A percentile compares a stretch with the other conserved stretches of the same genome.
phyloP scores from a whole-genome alignment of 2,797 vertebrate genomes.

The Falco peregrinus region DNA sequence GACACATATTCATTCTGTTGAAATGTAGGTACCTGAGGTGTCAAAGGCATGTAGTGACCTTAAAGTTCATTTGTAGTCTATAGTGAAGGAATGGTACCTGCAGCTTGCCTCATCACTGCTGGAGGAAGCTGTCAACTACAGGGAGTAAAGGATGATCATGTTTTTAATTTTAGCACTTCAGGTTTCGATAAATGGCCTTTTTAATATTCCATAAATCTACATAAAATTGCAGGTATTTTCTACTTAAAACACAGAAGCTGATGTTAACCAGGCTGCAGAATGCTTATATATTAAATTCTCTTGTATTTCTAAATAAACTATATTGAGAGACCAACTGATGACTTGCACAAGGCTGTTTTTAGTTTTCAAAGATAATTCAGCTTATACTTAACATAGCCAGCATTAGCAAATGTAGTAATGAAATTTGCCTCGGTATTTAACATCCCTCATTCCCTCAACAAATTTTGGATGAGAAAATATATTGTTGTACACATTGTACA shows the following conservation, averaged over 20 bases:
- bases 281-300: neutral
- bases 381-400: neutral
- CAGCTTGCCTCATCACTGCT: neutral
- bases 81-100: neutral
- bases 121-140: neutral
- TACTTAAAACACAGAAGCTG: neutral
- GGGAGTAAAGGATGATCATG: neutral
- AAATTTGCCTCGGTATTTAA: neutral
- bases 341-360: neutral
- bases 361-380: neutral
- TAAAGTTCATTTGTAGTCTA: neutral
- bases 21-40: neutral
- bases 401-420: neutral
- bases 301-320: neutral
- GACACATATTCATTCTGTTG: neutral
- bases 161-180: neutral
- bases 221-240: neutral
- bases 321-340: neutral
- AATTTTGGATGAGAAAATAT: neutral
- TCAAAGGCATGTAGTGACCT: neutral
- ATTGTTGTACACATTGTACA: neutral
- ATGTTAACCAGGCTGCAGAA: neutral
- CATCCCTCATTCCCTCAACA: neutral
- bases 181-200: neutral
- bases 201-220: neutral